phyloP scores from a whole-genome alignment of 92 coral and sea anemone genomes.

The Actinostola sp. region DNA sequence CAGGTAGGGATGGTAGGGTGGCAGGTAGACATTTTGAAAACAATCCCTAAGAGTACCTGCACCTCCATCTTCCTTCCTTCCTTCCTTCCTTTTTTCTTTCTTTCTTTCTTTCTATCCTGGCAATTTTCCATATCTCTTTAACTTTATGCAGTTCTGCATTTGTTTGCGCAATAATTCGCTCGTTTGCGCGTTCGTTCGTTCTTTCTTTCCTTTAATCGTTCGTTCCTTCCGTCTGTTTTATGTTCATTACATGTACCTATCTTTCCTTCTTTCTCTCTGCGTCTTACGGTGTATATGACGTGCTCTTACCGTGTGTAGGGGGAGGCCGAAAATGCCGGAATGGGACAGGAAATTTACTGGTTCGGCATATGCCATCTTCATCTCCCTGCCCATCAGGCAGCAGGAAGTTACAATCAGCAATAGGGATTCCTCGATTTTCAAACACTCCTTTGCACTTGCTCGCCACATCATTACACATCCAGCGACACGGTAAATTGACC shows the following conservation, averaged over 20 bases:
- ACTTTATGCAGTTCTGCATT: too few relatives aligned
- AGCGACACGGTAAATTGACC: conserved; percentile 60
- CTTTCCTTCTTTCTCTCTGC: too few relatives aligned
- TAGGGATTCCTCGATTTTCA: background rate
- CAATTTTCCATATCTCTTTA: too few relatives aligned
- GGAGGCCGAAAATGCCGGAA: conserved; percentile 13
- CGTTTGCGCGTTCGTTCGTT: too few relatives aligned
- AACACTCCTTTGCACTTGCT: conserved; percentile 37
- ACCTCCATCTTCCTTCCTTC: too few relatives aligned
- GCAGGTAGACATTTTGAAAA: too few relatives aligned
- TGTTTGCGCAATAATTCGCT: too few relatives aligned
- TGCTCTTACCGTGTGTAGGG: background rate
- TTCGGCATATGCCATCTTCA: conserved; percentile 41
- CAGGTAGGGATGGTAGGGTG: too few relatives aligned
- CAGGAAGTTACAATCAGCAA: conserved; percentile 37
- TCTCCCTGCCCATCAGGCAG: conserved; percentile 39
- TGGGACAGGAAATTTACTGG: conserved; percentile 57
- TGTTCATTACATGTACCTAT: too few relatives aligned
- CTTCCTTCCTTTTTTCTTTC: too few relatives aligned
- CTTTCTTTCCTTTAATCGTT: background rate
- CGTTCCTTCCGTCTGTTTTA: background rate
- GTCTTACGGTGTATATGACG: background rate
- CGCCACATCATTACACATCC: conserved; percentile 45
- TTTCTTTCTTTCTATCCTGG: too few relatives aligned
- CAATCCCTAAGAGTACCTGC: too few relatives aligned